phyloP scores from a whole-genome alignment of 1,140 invertebrate genomes.

The Papilio aristodemus region DNA sequence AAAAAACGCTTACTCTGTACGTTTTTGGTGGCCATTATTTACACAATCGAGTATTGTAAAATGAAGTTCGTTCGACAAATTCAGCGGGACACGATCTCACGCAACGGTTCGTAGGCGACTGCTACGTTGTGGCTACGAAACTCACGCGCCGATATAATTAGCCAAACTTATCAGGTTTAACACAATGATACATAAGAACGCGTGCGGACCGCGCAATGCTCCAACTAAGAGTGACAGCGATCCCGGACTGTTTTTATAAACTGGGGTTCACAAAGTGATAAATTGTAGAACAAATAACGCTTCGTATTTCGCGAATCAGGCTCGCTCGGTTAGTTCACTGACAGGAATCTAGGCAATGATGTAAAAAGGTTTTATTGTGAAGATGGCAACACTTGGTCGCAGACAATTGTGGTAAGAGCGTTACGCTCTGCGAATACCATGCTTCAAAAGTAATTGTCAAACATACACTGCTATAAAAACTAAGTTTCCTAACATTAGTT shows the following conservation, averaged over 20 bases:
- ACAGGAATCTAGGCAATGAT: constrained; percentile 32
- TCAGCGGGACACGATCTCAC: constrained; percentile 45
- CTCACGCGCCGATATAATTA: constrained; percentile 44
- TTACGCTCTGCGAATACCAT: background rate
- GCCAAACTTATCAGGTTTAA: constrained; percentile 42
- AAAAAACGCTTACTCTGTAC: constrained; percentile 46
- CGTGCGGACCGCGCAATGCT: constrained; percentile 55
- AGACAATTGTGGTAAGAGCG: constrained; percentile 23
- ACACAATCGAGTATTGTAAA: constrained; percentile 35
- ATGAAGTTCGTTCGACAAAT: constrained; percentile 39
- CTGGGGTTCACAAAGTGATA: constrained; percentile 55
- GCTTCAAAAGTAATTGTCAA: background rate
- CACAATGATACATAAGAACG: constrained; percentile 48
- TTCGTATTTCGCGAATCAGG: constrained; percentile 37
- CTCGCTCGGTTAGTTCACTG: constrained; percentile 42
- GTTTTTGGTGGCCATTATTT: constrained; percentile 55
- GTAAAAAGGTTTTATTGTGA: constrained; percentile 30
- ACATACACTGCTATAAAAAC: background rate
- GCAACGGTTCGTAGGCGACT: constrained; percentile 53
- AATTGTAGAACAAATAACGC: constrained; percentile 56
- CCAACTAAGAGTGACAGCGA: constrained; percentile 55
- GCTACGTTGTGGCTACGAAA: constrained; percentile 64
- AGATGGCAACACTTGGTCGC: constrained; percentile 31
- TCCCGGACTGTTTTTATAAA: constrained; percentile 51
- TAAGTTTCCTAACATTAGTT: too few relatives aligned